These are phyloP conservation scores for Dallia pectoralis DNA, from an alignment of 2,797 vertebrate species.

Conservation along the genomic window DNA sequence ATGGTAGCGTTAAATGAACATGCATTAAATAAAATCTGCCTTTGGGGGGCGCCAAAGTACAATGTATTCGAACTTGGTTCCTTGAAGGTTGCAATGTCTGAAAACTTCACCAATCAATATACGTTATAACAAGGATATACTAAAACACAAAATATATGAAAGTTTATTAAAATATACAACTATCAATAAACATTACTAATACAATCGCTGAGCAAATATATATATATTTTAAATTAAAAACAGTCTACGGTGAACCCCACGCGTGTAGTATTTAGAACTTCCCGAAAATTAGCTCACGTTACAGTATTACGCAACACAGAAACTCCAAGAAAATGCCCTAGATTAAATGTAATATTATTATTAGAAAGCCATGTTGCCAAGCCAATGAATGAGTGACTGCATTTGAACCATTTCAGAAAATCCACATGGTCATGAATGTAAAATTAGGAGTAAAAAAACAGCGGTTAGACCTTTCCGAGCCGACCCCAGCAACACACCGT, in stretches of 20 bases:
- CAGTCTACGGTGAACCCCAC: too few relatives aligned
- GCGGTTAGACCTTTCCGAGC: slow-evolving; percentile 1
- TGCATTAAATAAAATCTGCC: background rate
- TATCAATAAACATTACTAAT: too few relatives aligned
- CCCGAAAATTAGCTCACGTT: too few relatives aligned
- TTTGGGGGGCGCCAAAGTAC: background rate
- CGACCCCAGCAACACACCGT: background rate
- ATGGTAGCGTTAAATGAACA: background rate
- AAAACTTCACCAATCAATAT: background rate
- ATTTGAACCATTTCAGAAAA: background rate
- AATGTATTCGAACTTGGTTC: background rate
- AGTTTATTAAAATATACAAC: too few relatives aligned
- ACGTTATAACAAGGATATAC: too few relatives aligned
- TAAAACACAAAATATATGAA: too few relatives aligned
- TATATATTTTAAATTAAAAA: too few relatives aligned
- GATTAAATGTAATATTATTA: background rate
- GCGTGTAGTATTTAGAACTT: too few relatives aligned
- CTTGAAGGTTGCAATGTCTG: background rate
- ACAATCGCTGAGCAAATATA: too few relatives aligned
- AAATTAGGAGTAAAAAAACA: background rate
- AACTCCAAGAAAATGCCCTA: background rate
- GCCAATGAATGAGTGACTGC: background rate
- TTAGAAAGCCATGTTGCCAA: background rate
- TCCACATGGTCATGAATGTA: background rate
- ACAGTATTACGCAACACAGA: background rate